Base-by-base conservation (phyloP, 2,113 vertebrate species). In the Triplophysa tibetana region DNA sequence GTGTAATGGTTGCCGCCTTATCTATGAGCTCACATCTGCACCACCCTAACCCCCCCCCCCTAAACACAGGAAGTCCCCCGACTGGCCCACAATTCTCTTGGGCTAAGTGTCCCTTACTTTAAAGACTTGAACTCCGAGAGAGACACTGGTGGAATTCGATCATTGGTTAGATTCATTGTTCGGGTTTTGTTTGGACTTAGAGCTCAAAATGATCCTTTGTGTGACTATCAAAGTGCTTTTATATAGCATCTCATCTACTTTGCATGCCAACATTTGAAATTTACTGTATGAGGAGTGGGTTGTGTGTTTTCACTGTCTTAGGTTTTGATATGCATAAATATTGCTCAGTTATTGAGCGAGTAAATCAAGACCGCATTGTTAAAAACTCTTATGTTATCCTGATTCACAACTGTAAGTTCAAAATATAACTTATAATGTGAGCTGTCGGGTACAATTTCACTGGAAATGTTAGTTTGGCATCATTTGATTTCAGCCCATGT, bases 21-120 rank as follows among this genome's bases (percentile, higher is more conserved):
- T 93, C 93, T 87, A 63, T 23, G 68, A 75, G 68, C 88, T 85
- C 84, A 83, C 92, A 91, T 93, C 90, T 92, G 91, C 85, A 77
- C 69, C 68, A 66, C 77, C 81, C 81, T 81, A 41, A 80, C 83
- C 81, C 84, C 58, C 65, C 79, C 76, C 58, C 52, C 24, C 24
- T 24, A 1, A 81, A 70, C 85, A 91, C 88, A 90, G 91, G 92
- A 93, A 83, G 85, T 84, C 74, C 78, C 61, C 80, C 84, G 86
- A 90, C 90, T 89, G 76, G 83, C 87, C 82, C 80, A 66, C 73
- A 79, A 75, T 50, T 84, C 82, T 86, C 19, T 12, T 86, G 85
- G 41, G 70, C 19, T 68, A 73, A 24, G 80, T 77, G 65, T 68
- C 2, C 82, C 70, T 70, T 68, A 54, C 82, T 70, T 79, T 85